phyloP scores from a whole-genome alignment of 2,113 vertebrate genomes.

The Myotis davidii region DNA sequence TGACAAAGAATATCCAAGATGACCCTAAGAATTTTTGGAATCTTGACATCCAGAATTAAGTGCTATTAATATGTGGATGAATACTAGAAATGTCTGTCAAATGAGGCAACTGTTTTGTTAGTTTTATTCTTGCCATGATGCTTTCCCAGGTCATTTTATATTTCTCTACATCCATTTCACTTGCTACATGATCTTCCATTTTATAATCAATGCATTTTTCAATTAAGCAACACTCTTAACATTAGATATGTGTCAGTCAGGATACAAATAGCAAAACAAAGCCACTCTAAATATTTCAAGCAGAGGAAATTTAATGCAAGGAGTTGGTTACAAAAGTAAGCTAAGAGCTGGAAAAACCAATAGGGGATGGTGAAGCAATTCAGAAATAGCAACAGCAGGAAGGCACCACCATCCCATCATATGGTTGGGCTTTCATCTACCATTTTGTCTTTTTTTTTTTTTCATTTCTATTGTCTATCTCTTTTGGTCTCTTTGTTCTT shows the following conservation, averaged over 20 bases:
- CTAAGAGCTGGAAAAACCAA: neutral
- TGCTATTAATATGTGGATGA: neutral
- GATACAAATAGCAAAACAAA: neutral
- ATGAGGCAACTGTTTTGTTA: neutral
- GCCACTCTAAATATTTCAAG: neutral
- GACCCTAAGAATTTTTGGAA: neutral
- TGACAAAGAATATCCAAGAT: neutral
- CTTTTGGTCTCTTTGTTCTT: neutral
- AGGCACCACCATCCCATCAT: neutral
- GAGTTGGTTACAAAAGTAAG: neutral
- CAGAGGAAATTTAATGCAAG: neutral
- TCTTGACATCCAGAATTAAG: neutral
- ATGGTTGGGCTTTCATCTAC: fast-evolving
- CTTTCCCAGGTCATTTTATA: neutral
- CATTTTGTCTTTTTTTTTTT: neutral
- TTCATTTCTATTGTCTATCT: neutral
- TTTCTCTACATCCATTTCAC: neutral
- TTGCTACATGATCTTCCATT: neutral
- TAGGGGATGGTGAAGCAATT: neutral
- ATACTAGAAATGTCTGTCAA: neutral
- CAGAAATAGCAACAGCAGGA: neutral
- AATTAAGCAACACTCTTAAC: neutral
- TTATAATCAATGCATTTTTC: neutral
- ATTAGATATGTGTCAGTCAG: neutral
- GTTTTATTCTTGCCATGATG: fast-evolving